Conservation (phyloP, 2,888 invertebrate species). For the Macaria notata region DNA sequence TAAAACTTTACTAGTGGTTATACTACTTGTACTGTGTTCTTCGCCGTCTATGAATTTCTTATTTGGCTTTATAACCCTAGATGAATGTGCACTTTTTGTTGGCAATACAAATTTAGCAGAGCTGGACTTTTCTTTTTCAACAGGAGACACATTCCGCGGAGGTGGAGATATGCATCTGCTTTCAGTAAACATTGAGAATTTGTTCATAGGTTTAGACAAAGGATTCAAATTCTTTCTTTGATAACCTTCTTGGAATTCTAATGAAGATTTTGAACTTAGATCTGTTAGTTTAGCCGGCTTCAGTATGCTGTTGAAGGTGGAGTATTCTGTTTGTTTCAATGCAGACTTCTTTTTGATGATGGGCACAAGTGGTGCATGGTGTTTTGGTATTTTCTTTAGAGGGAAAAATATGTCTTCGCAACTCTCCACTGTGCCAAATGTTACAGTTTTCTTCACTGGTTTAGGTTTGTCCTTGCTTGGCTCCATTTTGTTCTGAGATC, state of each 20-base stretch:
- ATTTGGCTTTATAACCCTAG: constrained; percentile 93
- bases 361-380: constrained; percentile 82
- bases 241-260: constrained; percentile 75
- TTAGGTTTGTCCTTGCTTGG: constrained; percentile 71
- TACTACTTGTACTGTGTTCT: constrained; percentile 63
- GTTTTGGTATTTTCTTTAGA: constrained; percentile 82
- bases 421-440: constrained; percentile 84
- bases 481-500: constrained; percentile 80
- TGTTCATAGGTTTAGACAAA: constrained; percentile 71
- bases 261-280: constrained; percentile 81
- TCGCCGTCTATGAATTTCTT: constrained; percentile 90
- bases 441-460: constrained; percentile 84
- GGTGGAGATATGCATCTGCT: constrained; percentile 74
- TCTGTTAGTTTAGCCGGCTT: constrained; percentile 84
- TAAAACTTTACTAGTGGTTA: constrained; percentile 67
- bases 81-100: constrained; percentile 91
- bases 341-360: constrained; percentile 85
- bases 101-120: constrained; percentile 88
- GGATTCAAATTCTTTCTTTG: constrained; percentile 74
- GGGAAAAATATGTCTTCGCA: constrained; percentile 83
- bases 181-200: constrained; percentile 73
- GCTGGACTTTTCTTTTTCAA: constrained; percentile 60
- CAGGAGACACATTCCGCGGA: constrained; percentile 65
- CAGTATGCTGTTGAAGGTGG: constrained; percentile 82
- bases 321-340: constrained; percentile 80